These are phyloP conservation scores for Pteronotus mesoamericanus DNA, from an alignment of 2,797 vertebrate genomes.

Conservation along the genomic window DNA sequence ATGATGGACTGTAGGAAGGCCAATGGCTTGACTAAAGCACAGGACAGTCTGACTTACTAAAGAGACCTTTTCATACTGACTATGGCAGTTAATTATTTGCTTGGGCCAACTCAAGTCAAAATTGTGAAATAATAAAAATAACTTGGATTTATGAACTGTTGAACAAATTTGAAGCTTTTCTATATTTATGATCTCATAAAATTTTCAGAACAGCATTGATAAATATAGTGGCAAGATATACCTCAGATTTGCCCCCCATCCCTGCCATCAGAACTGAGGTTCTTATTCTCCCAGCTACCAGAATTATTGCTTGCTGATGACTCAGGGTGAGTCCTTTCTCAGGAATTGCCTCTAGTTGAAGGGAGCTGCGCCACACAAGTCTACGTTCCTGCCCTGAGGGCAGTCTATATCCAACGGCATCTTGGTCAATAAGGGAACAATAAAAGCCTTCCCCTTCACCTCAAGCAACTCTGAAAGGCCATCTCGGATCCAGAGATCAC, in stretches of 20 bases:
- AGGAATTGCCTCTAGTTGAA: neutral
- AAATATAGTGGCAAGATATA: neutral
- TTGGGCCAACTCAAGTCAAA: neutral
- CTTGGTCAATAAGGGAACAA: neutral
- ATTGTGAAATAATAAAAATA: neutral
- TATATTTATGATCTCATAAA: neutral
- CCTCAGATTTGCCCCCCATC: neutral
- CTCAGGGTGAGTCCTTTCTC: neutral
- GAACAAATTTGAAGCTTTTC: neutral
- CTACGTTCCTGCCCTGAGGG: neutral
- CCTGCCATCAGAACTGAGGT: neutral
- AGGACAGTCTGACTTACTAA: neutral
- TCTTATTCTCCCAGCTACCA: neutral
- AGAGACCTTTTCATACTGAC: neutral
- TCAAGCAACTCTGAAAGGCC: neutral
- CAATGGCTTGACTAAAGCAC: neutral
- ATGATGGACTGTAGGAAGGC: neutral
- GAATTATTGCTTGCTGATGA: neutral
- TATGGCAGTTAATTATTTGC: neutral
- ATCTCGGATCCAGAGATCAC: neutral
- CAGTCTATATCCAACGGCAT: neutral
- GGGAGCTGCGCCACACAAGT: neutral
- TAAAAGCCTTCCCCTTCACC: neutral
- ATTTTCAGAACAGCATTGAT: neutral
- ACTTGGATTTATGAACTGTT: neutral